Conservation (phyloP, 2,888 invertebrate species). For the Ophioninae sp. region DNA sequence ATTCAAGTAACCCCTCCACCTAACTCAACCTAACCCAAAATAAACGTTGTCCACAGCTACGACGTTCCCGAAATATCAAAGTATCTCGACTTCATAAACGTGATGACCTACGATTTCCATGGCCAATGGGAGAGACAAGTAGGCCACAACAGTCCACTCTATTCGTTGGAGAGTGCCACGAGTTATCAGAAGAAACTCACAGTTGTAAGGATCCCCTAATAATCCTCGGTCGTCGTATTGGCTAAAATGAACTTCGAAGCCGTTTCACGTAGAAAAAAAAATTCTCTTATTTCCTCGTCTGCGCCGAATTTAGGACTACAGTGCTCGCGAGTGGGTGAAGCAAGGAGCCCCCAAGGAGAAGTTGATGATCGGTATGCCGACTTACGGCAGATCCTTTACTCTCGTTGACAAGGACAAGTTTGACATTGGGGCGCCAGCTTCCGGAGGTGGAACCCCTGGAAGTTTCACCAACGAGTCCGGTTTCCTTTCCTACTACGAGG, state of each 20-base stretch:
- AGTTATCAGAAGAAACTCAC: constrained; percentile 96
- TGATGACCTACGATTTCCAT: constrained; percentile 98
- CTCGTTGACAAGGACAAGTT: constrained; percentile 88
- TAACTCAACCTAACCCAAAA: too few species aligned
- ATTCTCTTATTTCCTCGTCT: constrained; percentile 22
- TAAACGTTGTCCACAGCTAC: constrained; percentile 82
- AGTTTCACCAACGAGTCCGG: constrained; percentile 95
- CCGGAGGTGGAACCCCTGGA: constrained; percentile 94
- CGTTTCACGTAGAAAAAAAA: not conserved
- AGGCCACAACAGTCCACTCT: constrained; percentile 95
- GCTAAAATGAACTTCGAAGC: constrained; percentile 16
- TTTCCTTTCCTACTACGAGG: constrained; percentile 96
- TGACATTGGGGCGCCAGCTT: constrained; percentile 92
- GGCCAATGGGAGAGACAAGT: constrained; percentile 97
- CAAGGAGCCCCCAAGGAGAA: constrained; percentile 96
- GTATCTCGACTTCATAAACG: constrained; percentile 95
- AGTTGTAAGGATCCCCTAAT: constrained; percentile 84
- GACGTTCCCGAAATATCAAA: constrained; percentile 97
- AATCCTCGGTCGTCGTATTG: not conserved
- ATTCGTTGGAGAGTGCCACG: constrained; percentile 93
- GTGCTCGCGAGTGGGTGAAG: constrained; percentile 95
- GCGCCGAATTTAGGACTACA: constrained; percentile 87
- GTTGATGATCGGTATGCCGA: constrained; percentile 95
- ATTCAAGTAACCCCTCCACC: too few species aligned
- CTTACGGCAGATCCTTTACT: constrained; percentile 96